Base-by-base conservation (phyloP, 2,888 invertebrate species). In the Oscheius sp. region DNA sequence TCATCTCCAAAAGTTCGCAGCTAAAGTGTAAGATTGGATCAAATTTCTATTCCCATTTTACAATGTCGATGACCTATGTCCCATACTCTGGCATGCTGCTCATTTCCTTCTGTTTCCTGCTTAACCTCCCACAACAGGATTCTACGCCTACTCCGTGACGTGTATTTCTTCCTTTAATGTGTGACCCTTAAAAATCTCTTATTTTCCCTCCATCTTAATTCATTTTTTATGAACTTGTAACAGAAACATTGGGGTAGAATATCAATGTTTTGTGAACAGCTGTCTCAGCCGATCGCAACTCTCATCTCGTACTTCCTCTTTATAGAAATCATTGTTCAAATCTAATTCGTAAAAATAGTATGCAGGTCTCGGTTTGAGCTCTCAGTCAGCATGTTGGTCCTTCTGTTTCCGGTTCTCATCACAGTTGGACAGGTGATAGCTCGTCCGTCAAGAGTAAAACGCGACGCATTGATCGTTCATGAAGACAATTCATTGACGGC, bases 51-150 rank as follows among this genome's bases (percentile, higher is more conserved):
- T n/a, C 35, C 35, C 61, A 43, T 61, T n/a, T 61, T 61, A 61
- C 61, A 61, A 61, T 61, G 41, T 18, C 21, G 43, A 61, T 61
- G 61, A 61, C 61, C 61, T 61, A 61, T 61, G 61, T 61, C 13
- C 18, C 43, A 61, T 43, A 43, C 43, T 43, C 23, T 21, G 13
- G 21, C 58, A 23, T 29, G 7, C 27, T 35, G 58, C 25, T 27
- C 29, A 58, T 58, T 25, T 27, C 35, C 35, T 35, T 35, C 5
- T 29, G n/a, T 58, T 27, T 58, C 25, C 58, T 58, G 23, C 5
- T 55, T 9, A 21, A 29, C 29, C 29, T 58, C 29, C 3, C 29
- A 25, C n/a, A 21, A 49, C 49, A 21, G 49, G 49, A 49, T 49
- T 45, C 49, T 35, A 6, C 35, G 9, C 35, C 35, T 9, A 35